Percentiles rank a stretch among this genome's conserved stretches.
phyloP scores from a whole-genome alignment of 2,113 vertebrate genomes.

The Menura novaehollandiae region DNA sequence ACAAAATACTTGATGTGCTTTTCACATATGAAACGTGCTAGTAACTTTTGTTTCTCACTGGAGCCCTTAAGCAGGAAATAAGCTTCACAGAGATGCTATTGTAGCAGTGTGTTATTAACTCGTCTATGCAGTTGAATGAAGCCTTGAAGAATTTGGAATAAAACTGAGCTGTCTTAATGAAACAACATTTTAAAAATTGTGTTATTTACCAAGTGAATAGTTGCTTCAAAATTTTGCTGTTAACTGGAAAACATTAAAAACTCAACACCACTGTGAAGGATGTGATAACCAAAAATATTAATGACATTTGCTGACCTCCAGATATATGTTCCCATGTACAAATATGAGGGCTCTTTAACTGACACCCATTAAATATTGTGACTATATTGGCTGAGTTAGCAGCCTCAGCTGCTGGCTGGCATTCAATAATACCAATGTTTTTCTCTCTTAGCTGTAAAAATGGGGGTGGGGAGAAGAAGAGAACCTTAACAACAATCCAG shows the following conservation, averaged over 20 bases:
- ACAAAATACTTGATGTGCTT: neutral
- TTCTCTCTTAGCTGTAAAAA: neutral
- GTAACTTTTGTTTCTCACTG: neutral
- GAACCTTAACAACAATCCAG: neutral
- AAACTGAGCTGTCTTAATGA: neutral
- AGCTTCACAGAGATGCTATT: neutral
- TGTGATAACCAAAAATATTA: constrained; percentile 5
- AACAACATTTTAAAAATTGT: neutral
- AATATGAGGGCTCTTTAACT: neutral
- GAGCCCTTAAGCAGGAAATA: neutral
- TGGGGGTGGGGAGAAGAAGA: neutral
- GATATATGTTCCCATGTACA: neutral
- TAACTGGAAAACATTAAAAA: neutral
- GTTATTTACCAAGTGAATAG: neutral
- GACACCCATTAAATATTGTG: neutral
- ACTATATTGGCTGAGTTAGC: neutral
- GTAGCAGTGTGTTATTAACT: neutral
- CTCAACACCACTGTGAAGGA: neutral
- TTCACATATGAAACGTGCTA: neutral
- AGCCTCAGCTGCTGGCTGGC: neutral
- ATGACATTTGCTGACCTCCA: neutral
- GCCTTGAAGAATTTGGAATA: neutral
- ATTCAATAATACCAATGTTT: neutral
- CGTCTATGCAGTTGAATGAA: neutral
- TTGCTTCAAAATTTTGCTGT: neutral